Base-by-base conservation (phyloP, 2,113 vertebrate species). In the Heptranchias perlo region DNA sequence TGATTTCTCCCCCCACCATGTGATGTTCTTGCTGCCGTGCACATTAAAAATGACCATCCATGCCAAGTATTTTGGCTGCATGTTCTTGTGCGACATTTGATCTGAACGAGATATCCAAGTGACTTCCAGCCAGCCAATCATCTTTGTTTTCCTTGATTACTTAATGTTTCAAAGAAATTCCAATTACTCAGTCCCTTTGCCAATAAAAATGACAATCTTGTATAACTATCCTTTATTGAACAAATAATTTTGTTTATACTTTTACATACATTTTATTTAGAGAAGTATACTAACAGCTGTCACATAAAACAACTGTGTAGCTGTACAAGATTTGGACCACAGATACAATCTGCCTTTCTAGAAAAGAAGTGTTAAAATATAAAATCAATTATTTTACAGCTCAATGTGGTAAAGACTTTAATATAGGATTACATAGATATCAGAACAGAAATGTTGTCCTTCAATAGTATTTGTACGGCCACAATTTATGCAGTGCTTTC, bases 291-390 rank as follows among this genome's bases (percentile, higher is more conserved):
- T 96, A 96, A 96, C 96, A 97, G 67, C 91, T 96, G 96, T 96
- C 96, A 73, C 96, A 96, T 96, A 96, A 96, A 96, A 76, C 94
- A 96, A 61, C 87, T 96, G 96, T 93, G 87, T 96, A 96, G 96
- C 96, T 97, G 97, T 97, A 96, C 96, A 97, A 96, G 96, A 96
- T 96, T 96, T 96, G 96, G 96, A 96, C 97, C 96, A 97, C 87
- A 96, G 94, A 49, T 69, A 65, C 39, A 94, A 94, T 94, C 93
- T 94, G 39, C 35, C 61, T 64, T 93, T 62, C 61, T 93, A 93
- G 91, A 76, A n/a, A n/a, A 73, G 31, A 93, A 64, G 61, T 69
- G 52, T 95, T 95, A 95, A 69, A 95, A 95, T 95, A 95, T 67
- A 95, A 95, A 95, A 69, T 95, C 65, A 69, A 49, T 93, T 49